These are phyloP conservation scores for Caranx melampygus DNA, from an alignment of 2,113 vertebrate genomes.

Conservation along the genomic window DNA sequence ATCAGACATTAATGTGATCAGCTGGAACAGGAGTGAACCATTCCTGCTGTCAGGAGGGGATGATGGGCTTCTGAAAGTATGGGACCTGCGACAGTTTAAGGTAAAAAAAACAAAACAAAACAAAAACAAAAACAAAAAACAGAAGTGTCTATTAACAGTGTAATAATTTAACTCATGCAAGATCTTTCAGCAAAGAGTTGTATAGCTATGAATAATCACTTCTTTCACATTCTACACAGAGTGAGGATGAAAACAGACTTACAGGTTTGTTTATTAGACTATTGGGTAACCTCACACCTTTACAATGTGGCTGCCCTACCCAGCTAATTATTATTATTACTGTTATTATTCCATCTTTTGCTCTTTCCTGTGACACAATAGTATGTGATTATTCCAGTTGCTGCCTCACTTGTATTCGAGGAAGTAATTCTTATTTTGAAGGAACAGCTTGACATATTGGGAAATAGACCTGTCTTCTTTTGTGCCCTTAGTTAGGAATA, in stretches of 20 bases:
- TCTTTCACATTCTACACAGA: neutral
- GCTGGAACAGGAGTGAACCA: conserved; percentile 90
- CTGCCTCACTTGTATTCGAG: neutral
- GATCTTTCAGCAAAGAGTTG: neutral
- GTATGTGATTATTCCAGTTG: neutral
- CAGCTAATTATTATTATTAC: conserved; percentile 17
- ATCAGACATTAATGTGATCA: conserved; percentile 91
- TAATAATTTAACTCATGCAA: neutral
- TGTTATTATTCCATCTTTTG: conserved; percentile 8
- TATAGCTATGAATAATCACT: neutral
- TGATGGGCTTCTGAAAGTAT: conserved; percentile 89
- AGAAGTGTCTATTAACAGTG: neutral
- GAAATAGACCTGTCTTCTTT: neutral
- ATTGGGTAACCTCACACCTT: neutral
- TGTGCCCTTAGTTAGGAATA: neutral
- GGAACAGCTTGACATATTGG: neutral
- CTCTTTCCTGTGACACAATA: conserved; percentile 7
- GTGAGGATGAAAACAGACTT: conserved; percentile 5
- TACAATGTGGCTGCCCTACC: neutral
- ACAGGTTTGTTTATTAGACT: conserved; percentile 6
- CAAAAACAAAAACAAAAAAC: neutral
- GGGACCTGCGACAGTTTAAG: conserved; percentile 93
- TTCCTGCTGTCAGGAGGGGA: conserved; percentile 92
- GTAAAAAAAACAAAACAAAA: conserved; percentile 66
- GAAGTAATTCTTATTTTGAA: neutral